Evolutionary conservation across 1,140 invertebrate genomes (phyloP).

Genomic region (Bombus impatiens): DNA sequence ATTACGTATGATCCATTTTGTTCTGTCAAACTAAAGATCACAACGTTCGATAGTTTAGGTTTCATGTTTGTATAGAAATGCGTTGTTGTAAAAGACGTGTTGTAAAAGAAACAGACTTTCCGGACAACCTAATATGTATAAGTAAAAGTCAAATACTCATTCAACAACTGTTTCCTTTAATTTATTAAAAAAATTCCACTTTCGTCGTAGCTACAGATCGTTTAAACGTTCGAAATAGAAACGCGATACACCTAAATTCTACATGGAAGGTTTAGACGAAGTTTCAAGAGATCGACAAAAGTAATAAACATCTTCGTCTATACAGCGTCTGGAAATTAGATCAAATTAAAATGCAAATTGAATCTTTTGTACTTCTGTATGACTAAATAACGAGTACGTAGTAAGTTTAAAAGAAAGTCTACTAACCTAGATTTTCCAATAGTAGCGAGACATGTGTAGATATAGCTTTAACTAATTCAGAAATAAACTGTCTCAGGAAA

Average conservation of each 20-base stretch:
- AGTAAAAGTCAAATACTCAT: neutral
- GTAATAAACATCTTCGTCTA: neutral
- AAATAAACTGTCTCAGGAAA: neutral
- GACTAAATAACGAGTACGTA: neutral
- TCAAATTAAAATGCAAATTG: neutral
- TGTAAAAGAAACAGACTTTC: too few species aligned
- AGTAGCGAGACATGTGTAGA: neutral
- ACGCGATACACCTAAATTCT: neutral
- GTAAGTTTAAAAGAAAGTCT: neutral
- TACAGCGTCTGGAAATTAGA: neutral
- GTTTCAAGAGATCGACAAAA: too few species aligned
- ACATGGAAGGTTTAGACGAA: neutral
- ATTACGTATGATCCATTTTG: too few species aligned
- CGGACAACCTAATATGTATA: too few species aligned
- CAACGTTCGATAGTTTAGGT: too few species aligned
- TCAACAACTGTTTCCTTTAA: neutral
- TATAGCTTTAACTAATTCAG: too few species aligned
- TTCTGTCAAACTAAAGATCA: too few species aligned
- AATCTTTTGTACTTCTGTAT: neutral
- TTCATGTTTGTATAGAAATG: too few species aligned
- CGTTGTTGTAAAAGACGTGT: too few species aligned
- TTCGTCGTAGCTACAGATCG: neutral
- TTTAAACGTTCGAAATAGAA: neutral
- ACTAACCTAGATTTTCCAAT: conserved; percentile 8
- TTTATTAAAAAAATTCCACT: neutral